Percentiles rank a stretch among this genome's conserved stretches.
These are phyloP conservation scores for Ceyx cyanopectus DNA, from an alignment of 2,113 vertebrate species.

Conservation along the genomic window DNA sequence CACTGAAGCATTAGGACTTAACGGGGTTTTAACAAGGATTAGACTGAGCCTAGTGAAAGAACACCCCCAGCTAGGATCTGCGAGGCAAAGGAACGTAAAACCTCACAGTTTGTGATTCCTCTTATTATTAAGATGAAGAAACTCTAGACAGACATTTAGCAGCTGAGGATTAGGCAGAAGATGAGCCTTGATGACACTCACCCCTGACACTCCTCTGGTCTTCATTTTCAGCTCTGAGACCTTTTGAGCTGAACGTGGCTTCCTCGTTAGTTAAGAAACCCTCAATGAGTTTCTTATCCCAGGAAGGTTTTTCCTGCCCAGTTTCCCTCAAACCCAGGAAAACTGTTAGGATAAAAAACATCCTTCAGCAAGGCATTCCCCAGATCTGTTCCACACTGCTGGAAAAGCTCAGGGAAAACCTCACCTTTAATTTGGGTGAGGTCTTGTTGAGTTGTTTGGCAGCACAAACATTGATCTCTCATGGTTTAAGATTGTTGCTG, in stretches of 20 bases:
- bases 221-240: slow-evolving; percentile 5
- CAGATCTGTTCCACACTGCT: not conserved
- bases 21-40: slow-evolving; percentile 31
- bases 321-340: not conserved
- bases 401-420: not conserved
- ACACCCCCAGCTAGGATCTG: slow-evolving; percentile 10
- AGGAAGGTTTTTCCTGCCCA: not conserved
- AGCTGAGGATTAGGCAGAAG: not conserved
- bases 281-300: not conserved
- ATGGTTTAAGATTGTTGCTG: not conserved
- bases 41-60: not conserved
- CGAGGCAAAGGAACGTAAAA: not conserved
- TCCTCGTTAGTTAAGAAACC: not conserved
- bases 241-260: not conserved
- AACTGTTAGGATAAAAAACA: not conserved
- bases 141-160: not conserved
- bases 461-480: not conserved
- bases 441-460: not conserved
- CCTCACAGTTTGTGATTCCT: not conserved
- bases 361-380: not conserved
- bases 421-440: not conserved
- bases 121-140: not conserved
- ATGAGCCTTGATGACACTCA: not conserved
- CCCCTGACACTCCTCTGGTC: not conserved
- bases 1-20: slow-evolving; percentile 12